Evolutionary conservation across 2,113 vertebrate species (phyloP).

Genomic region (Ailuropoda melanoleuca): DNA sequence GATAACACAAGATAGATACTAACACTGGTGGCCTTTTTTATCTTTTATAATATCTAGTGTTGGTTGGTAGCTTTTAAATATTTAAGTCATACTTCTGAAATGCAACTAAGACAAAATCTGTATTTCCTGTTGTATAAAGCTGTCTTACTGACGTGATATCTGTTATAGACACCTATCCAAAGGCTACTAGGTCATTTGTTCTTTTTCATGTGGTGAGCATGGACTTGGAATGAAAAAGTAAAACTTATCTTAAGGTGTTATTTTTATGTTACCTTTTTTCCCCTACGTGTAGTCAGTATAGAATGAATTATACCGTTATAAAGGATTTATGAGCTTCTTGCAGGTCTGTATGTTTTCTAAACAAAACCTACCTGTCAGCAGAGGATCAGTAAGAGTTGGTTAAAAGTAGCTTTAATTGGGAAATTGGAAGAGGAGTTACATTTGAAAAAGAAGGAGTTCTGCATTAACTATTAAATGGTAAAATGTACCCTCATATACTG

Average conservation of each 20-base stretch:
- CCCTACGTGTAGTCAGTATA: neutral
- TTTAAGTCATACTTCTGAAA: slow-evolving; percentile 27
- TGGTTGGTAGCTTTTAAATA: neutral
- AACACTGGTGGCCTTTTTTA: neutral
- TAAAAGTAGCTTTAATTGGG: neutral
- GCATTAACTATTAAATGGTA: neutral
- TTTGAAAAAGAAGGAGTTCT: neutral
- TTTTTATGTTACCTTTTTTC: neutral
- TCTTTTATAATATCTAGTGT: neutral
- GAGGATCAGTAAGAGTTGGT: neutral
- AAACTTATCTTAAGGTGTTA: neutral
- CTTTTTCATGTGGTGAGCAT: neutral
- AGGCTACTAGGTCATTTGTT: neutral
- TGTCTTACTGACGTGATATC: neutral
- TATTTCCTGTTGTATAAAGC: neutral
- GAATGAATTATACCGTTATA: neutral
- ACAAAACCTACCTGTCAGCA: neutral
- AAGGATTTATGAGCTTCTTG: neutral
- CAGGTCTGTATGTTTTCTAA: neutral
- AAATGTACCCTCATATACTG: neutral
- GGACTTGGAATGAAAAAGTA: neutral
- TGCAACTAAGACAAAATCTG: neutral
- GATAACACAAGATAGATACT: neutral
- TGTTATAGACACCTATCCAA: neutral
- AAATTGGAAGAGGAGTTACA: neutral